A percentile compares a stretch with the other conserved stretches of the same genome.
phyloP scores from a whole-genome alignment of 2,113 vertebrate species.

The Hirundichthys speculiger region DNA sequence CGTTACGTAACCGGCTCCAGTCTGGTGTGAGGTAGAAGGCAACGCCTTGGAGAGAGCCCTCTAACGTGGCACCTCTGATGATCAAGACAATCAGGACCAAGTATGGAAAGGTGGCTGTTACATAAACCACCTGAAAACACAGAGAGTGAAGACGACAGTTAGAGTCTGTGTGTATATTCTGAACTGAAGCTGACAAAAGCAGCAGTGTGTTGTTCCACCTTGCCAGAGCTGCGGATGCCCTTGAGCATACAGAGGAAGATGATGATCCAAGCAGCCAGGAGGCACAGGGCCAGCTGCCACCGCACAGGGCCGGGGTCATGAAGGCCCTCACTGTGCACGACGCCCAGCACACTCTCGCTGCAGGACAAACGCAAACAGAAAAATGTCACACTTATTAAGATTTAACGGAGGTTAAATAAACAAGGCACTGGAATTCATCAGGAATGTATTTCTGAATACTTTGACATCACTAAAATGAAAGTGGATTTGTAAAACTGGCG shows the following conservation, averaged over 20 bases:
- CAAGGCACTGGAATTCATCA: no score
- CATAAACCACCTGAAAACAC: conserved; percentile 80
- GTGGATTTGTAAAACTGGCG: no score
- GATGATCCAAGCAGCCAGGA: conserved; percentile 83
- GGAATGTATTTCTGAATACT: no score
- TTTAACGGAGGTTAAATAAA: no score
- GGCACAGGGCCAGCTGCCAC: conserved; percentile 82
- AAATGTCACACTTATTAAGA: no score
- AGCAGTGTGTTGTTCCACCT: conserved; percentile 68
- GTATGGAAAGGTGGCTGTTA: conserved; percentile 85
- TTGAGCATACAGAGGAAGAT: conserved; percentile 85
- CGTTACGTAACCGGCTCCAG: conserved; percentile 79
- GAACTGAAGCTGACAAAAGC: conserved; percentile 6
- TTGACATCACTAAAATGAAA: no score
- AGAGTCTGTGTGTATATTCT: not conserved
- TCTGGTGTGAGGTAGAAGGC: conserved; percentile 83
- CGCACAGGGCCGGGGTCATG: conserved; percentile 82
- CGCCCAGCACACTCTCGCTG: conserved; percentile 81
- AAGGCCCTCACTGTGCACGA: conserved; percentile 78
- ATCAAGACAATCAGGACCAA: conserved; percentile 82
- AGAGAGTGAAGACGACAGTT: conserved; percentile 20
- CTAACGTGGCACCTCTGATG: conserved; percentile 77
- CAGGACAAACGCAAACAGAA: not conserved
- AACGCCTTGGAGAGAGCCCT: conserved; percentile 81
- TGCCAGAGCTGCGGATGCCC: conserved; percentile 86